Evolutionary conservation across 2,797 vertebrate genomes (phyloP).

Genomic region (Pseudochromis fuscus): DNA sequence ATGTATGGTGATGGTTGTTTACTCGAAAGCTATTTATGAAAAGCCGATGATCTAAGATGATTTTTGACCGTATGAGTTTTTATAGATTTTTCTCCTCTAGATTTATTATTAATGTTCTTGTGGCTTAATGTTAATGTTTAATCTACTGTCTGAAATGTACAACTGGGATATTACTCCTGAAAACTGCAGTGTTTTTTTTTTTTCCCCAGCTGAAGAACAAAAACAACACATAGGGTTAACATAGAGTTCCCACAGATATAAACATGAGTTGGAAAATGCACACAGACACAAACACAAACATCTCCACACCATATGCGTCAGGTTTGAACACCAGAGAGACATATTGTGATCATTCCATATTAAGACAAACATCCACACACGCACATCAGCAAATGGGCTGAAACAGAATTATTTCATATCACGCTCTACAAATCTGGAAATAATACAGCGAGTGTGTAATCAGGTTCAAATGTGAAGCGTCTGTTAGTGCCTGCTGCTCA

Average conservation of each 20-base stretch:
- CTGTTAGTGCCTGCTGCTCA: constrained; percentile 60
- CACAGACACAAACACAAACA: constrained; percentile 63
- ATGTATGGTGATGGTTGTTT: constrained; percentile 17
- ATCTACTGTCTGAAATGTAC: not conserved
- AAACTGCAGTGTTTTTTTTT: constrained; percentile 22
- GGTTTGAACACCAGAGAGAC: constrained; percentile 66
- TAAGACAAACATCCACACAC: constrained; percentile 79
- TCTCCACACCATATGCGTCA: constrained; percentile 73
- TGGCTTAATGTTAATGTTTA: not conserved
- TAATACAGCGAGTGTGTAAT: constrained; percentile 76
- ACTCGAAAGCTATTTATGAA: constrained; percentile 3
- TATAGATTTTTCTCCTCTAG: not conserved
- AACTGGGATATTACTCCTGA: not conserved
- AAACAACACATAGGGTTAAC: constrained; percentile 44
- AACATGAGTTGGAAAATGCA: constrained; percentile 62
- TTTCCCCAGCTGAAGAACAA: constrained; percentile 19
- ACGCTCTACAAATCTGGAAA: constrained; percentile 84
- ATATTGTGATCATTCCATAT: constrained; percentile 74
- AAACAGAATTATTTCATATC: constrained; percentile 79
- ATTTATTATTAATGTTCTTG: not conserved
- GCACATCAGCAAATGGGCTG: constrained; percentile 74
- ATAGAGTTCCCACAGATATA: constrained; percentile 48
- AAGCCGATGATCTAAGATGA: constrained; percentile 5
- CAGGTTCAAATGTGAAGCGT: constrained; percentile 77
- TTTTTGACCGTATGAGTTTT: not conserved